Evolutionary conservation across 2,113 vertebrate species (phyloP).

Genomic region (Apaloderma vittatum): DNA sequence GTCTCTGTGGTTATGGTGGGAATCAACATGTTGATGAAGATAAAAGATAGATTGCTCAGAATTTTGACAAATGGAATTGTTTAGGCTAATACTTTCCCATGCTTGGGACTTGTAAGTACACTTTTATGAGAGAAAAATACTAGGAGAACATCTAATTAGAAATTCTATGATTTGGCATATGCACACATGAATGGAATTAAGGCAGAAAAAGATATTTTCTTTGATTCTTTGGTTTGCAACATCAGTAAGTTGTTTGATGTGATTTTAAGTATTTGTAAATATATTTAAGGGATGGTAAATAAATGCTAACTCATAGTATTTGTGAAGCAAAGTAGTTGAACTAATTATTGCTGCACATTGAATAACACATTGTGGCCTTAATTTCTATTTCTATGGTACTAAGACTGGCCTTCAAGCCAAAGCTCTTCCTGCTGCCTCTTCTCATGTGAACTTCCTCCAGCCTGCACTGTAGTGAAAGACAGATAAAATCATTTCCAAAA

Average conservation of each 20-base stretch:
- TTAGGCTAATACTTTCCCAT: neutral
- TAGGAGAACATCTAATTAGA: neutral
- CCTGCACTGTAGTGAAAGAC: neutral
- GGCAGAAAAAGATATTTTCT: neutral
- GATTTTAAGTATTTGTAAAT: neutral
- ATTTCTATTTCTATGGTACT: neutral
- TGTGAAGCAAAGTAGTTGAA: neutral
- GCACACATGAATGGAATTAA: neutral
- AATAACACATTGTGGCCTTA: neutral
- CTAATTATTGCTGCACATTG: neutral
- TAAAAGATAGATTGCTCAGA: neutral
- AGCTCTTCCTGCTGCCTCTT: neutral
- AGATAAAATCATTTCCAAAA: slow-evolving; percentile 58
- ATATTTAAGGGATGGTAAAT: neutral
- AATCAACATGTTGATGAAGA: neutral
- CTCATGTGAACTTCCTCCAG: neutral
- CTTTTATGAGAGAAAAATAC: neutral
- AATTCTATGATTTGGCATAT: neutral
- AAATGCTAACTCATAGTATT: neutral
- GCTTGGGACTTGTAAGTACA: neutral
- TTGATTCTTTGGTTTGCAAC: neutral
- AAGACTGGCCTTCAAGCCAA: neutral
- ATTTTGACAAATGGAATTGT: neutral
- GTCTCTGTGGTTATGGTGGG: neutral
- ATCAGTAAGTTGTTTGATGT: neutral